Conservation (phyloP, 1,140 invertebrate genomes). For the Dinoponera quadriceps region DNA sequence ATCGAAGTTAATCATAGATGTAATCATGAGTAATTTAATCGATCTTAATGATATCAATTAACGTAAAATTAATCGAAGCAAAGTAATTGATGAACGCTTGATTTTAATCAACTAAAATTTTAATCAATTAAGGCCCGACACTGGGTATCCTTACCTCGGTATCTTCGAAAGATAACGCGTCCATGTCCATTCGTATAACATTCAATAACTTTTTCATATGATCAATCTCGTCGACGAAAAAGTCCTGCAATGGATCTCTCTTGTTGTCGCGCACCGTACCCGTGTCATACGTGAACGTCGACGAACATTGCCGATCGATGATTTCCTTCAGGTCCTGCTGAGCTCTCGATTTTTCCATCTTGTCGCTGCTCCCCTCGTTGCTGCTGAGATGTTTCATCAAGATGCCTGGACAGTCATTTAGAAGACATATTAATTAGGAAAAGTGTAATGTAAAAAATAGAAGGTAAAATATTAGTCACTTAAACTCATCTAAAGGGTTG, state of each 20-base stretch:
- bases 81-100: not conserved
- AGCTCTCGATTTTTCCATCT: conserved; percentile 55
- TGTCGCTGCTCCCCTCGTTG: conserved; percentile 58
- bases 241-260: conserved; percentile 84
- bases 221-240: conserved; percentile 76
- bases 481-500: not conserved
- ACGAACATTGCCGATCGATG: conserved; percentile 73
- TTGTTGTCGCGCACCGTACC: conserved; percentile 75
- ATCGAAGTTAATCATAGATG: too few species aligned
- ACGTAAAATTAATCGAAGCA: too few species aligned
- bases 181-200: conserved; percentile 84
- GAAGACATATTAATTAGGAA: not conserved
- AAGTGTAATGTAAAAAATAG: conserved; percentile 7
- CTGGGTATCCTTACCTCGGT: conserved; percentile 71
- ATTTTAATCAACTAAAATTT: conserved; percentile 3
- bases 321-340: conserved; percentile 74
- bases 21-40: too few species aligned
- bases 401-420: conserved; percentile 71
- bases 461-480: conserved; percentile 36
- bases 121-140: too few species aligned
- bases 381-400: conserved; percentile 67
- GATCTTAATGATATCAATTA: too few species aligned
- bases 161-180: conserved; percentile 62
- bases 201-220: conserved; percentile 83
- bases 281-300: conserved; percentile 17